phyloP scores from a whole-genome alignment of 2,797 vertebrate species.

The Sorex maritimensis region DNA sequence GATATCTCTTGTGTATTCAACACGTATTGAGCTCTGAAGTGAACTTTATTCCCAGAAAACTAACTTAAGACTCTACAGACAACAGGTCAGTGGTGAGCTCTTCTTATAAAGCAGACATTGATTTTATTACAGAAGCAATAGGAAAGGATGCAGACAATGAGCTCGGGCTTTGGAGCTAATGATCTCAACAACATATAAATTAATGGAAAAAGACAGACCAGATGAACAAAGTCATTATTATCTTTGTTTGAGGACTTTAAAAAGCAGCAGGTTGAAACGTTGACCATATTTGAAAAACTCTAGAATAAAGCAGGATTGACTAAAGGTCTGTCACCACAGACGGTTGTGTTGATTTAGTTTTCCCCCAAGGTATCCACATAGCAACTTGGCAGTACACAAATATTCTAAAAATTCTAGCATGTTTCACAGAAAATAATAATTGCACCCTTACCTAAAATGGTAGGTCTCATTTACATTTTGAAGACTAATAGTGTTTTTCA shows the following conservation, averaged over 20 bases:
- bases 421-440: slow-evolving; percentile 77
- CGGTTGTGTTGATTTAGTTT: slow-evolving; percentile 76
- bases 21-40: background rate
- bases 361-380: slow-evolving; percentile 76
- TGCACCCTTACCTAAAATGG: slow-evolving; percentile 57
- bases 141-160: slow-evolving; percentile 2
- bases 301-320: slow-evolving; percentile 61
- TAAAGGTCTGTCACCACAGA: slow-evolving; percentile 80
- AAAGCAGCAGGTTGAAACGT: slow-evolving; percentile 58
- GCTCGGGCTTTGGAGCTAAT: background rate
- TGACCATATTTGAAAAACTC: slow-evolving; percentile 66
- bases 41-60: slow-evolving; percentile 44
- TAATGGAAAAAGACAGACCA: slow-evolving; percentile 44
- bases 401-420: slow-evolving; percentile 73
- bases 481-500: slow-evolving; percentile 62
- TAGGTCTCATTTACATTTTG: slow-evolving; percentile 69
- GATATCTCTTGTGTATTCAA: background rate
- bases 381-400: slow-evolving; percentile 80
- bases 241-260: slow-evolving; percentile 51
- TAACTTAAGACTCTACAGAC: slow-evolving; percentile 38
- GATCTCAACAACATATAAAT: slow-evolving; percentile 38
- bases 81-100: background rate
- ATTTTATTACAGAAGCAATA: slow-evolving; percentile 18
- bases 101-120: background rate
- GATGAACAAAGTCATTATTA: slow-evolving; percentile 58